Base-by-base conservation (phyloP, 2,888 invertebrate genomes). In the Minunthozetes semirufus region DNA sequence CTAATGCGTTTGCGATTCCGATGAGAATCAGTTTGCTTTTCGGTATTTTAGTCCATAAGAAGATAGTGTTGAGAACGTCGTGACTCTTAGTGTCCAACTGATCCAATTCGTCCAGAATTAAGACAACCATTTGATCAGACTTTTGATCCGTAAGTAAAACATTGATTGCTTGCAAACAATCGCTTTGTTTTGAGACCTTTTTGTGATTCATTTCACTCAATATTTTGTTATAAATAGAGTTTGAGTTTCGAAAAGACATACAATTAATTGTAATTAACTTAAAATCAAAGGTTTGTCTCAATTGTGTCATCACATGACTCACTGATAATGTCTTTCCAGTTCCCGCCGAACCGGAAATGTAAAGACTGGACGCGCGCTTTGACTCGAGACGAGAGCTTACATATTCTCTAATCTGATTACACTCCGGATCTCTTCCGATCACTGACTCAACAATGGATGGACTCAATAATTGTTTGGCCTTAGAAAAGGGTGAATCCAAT, bases 321-420 rank as follows among this genome's bases (percentile, higher is more conserved):
- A 97, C 84, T 76, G 91, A 90, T 0, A 94, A 95, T 0, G 96
- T 96, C 85, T 97, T 97, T 0, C 95, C 98, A 0, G 98, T 98
- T 6, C 98, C 99, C 0, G 98, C 98, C 29, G 94, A 93, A 0
- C 98, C 98, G 53, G 95, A 96, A 59, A 99, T 88, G 82, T 98
- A 99, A 73, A 98, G 81, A 22, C 94, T 92, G 0, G 90, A 91
- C 0, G 94, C 90, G 46, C 85, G 85, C 78, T 87, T 85, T 0
- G 86, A 85, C 3, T 87, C 82, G 74, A 94, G 82, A 82, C 91
- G 89, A 13, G 86, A 84, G 17, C 83, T 82, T 72, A 97, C 85
- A 83, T 93, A 93, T 3, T 84, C 83, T 29, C 87, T 85, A 22
- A 98, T 84, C 79, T 88, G 87, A 4, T 85, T 82, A 11, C 91